Percentiles rank a stretch among this genome's conserved stretches.
Conservation (phyloP, 1,140 invertebrate species). For the Amyelois transitella region DNA sequence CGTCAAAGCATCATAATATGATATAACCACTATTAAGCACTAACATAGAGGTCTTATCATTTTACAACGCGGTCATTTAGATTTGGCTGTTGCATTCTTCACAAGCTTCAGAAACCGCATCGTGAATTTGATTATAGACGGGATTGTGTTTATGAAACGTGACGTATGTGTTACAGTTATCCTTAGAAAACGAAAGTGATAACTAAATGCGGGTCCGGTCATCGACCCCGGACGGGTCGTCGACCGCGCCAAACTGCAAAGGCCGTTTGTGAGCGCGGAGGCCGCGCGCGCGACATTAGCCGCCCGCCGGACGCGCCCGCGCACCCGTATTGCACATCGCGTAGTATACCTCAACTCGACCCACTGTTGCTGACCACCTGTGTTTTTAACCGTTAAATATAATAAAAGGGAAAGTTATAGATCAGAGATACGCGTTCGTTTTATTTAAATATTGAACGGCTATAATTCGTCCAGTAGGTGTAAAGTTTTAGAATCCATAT, state of each 20-base stretch:
- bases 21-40: too few relatives aligned
- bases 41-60: too few relatives aligned
- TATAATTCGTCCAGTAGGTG: too few relatives aligned
- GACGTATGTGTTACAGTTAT: slow-evolving; percentile 71
- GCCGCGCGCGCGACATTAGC: slow-evolving; percentile 64
- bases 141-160: slow-evolving; percentile 49
- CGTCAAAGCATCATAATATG: too few relatives aligned
- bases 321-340: slow-evolving; percentile 43
- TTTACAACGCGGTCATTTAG: too few relatives aligned
- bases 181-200: slow-evolving; percentile 73
- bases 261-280: slow-evolving; percentile 70
- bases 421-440: background rate
- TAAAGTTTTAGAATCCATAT: too few relatives aligned
- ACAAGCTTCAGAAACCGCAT: slow-evolving; percentile 36
- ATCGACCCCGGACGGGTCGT: slow-evolving; percentile 58
- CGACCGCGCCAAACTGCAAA: slow-evolving; percentile 70
- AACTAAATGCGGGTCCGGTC: slow-evolving; percentile 68
- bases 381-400: background rate
- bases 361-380: background rate
- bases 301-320: slow-evolving; percentile 38
- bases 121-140: slow-evolving; percentile 18
- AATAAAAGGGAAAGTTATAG: slow-evolving; percentile 4
- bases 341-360: background rate
- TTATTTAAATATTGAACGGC: background rate
- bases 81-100: slow-evolving; percentile 32